A percentile compares a stretch with the other conserved stretches of the same genome.
Evolutionary conservation across 2,113 vertebrate genomes (phyloP).

Genomic region (Ivindomyrus marchei): DNA sequence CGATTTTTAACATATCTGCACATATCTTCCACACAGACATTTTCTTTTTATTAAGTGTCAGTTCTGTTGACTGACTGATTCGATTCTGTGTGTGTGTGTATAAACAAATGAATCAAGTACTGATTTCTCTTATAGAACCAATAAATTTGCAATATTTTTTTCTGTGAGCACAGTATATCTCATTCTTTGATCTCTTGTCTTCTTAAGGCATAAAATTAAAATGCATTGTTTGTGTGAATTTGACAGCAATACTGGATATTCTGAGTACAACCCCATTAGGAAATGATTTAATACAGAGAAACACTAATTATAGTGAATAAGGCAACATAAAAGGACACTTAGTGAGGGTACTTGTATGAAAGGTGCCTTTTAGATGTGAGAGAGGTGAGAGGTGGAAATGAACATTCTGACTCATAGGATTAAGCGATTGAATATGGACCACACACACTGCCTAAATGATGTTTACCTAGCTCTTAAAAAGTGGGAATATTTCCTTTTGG

Average conservation of each 20-base stretch:
- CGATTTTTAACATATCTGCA: not conserved
- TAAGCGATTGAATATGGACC: conserved; percentile 45
- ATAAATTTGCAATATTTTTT: not conserved
- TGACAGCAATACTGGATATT: not conserved
- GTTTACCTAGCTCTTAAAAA: conserved; percentile 58
- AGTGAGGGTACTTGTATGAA: not conserved
- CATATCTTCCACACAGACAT: not conserved
- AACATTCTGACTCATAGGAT: conserved; percentile 25
- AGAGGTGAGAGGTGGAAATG: not conserved
- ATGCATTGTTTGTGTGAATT: not conserved
- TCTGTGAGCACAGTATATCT: not conserved
- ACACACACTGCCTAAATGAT: conserved; percentile 63
- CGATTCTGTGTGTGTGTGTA: not conserved
- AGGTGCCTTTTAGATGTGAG: not conserved
- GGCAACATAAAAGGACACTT: not conserved
- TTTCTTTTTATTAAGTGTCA: not conserved
- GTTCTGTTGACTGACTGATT: not conserved
- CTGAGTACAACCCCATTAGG: not conserved
- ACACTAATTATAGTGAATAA: not conserved
- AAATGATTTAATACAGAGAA: not conserved
- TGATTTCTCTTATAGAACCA: not conserved
- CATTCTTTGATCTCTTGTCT: not conserved
- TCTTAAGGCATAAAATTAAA: not conserved
- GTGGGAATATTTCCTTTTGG: conserved; percentile 64
- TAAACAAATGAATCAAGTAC: not conserved